Evolutionary conservation across 1,140 invertebrate species (phyloP), one percentile per base, ranked within the genome.

Genomic region (Macrotrachela quadricornifera): DNA sequence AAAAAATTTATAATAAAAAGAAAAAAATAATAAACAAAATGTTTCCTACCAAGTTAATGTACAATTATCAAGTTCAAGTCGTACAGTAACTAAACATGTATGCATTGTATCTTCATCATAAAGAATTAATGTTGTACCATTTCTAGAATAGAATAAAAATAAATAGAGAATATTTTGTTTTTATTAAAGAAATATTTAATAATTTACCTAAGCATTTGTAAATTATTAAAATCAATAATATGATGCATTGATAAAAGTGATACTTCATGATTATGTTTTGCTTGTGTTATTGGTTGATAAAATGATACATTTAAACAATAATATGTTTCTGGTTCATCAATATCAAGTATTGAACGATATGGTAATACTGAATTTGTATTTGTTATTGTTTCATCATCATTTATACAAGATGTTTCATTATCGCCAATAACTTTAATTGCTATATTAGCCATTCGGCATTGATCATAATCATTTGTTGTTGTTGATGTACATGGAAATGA

Each of bases 31-130:
- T n/a, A n/a, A n/a, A n/a, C n/a, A n/a, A n/a, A n/a, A n/a, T n/a
- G n/a, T n/a, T n/a, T n/a, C n/a, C 46, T 80, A 79, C 87, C 87
- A 92, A 0, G 82, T 79, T 16, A 94, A 70, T 0, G 82, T 80
- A 0, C 79, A 78, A 60, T 83, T 88, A 11, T 82, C 82, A 14
- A 81, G 73, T 67, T 92, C 87, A 18, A 92, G 71, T 37, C 80
- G 74, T 11, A 90, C 70, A 63, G 69, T 44, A 76, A 75, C 1
- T 78, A 77, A 44, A 71, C 1, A 73, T 75, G 21, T 4, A 30
- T 30, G 21, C 21, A 30, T 30, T 4, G 75, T 76, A 54, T 85
- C 80, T 40, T 78, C 73, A 57, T 85, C 82, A 71, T 81, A 83
- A 57, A 86, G 78, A 11, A 91, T 79, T 13, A 82, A 76, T 0